A percentile compares a stretch with the other conserved stretches of the same genome.
Conservation (phyloP, 2,113 vertebrate species). For the Phocoena sinus region DNA sequence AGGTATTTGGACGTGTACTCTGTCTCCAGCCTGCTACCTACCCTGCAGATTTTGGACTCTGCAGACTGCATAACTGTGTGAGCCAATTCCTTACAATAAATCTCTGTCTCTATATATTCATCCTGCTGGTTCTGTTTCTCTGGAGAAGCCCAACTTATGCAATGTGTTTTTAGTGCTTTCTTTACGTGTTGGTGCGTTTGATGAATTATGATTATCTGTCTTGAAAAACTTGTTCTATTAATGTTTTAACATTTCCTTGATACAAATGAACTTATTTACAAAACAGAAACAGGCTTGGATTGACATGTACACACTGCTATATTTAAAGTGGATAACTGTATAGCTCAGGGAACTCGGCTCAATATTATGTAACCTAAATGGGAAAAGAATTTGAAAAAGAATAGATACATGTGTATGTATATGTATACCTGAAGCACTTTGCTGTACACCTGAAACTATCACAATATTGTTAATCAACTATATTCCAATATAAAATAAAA, state of each 20-base stretch:
- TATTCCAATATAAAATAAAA: too few species aligned
- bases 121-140: not conserved
- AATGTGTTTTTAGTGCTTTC: not conserved
- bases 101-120: accelerated
- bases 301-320: too few species aligned
- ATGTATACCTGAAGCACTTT: too few species aligned
- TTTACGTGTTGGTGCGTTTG: not conserved
- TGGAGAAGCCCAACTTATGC: not conserved
- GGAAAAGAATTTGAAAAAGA: too few species aligned
- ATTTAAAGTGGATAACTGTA: too few species aligned
- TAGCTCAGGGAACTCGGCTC: too few species aligned
- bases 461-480: too few species aligned
- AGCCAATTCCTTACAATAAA: not conserved
- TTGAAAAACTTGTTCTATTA: not conserved
- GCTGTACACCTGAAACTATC: too few species aligned
- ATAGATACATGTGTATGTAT: too few species aligned
- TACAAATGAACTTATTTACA: too few species aligned
- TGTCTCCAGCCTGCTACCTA: not conserved
- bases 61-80: not conserved
- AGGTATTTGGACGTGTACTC: not conserved
- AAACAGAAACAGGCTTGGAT: too few species aligned
- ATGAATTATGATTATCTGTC: not conserved
- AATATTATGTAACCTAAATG: too few species aligned
- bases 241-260: not conserved
- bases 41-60: not conserved